phyloP scores from a whole-genome alignment of 1,140 invertebrate genomes.

The Hesperophylax magnus region DNA sequence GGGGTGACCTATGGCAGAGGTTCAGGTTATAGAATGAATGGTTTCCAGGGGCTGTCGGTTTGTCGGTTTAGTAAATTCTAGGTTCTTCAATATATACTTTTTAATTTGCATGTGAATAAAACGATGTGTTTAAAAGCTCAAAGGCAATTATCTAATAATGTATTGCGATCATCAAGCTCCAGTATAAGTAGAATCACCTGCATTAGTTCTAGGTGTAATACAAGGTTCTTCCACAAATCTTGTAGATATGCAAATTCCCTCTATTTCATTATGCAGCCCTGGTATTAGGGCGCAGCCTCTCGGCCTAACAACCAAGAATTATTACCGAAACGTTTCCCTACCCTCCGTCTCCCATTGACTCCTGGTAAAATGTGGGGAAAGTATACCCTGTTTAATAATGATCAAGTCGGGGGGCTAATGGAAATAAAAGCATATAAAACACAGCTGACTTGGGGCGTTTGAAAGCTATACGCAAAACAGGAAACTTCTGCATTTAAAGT shows the following conservation, averaged over 20 bases:
- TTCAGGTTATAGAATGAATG: too few species aligned
- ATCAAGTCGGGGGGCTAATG: conserved; percentile 34
- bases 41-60: too few species aligned
- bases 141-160: conserved; percentile 1
- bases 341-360: conserved; percentile 37
- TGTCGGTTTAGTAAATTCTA: too few species aligned
- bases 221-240: conserved; percentile 51
- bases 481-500: not conserved
- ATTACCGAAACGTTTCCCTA: conserved; percentile 41
- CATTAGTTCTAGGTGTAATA: conserved; percentile 1
- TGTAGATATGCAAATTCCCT: conserved; percentile 54
- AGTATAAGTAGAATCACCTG: not conserved
- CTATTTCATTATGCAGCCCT: conserved; percentile 56
- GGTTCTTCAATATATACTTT: too few species aligned
- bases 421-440: conserved; percentile 48
- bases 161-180: conserved; percentile 16
- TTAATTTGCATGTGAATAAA: too few species aligned
- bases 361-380: conserved; percentile 15
- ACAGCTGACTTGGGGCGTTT: conserved; percentile 42
- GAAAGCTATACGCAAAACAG: conserved; percentile 6
- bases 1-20: too few species aligned
- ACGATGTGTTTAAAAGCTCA: not conserved
- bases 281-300: conserved; percentile 43
- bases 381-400: conserved; percentile 36
- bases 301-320: conserved; percentile 50